phyloP scores from a whole-genome alignment of 2,797 vertebrate genomes.

The Leptatherina wallacei region DNA sequence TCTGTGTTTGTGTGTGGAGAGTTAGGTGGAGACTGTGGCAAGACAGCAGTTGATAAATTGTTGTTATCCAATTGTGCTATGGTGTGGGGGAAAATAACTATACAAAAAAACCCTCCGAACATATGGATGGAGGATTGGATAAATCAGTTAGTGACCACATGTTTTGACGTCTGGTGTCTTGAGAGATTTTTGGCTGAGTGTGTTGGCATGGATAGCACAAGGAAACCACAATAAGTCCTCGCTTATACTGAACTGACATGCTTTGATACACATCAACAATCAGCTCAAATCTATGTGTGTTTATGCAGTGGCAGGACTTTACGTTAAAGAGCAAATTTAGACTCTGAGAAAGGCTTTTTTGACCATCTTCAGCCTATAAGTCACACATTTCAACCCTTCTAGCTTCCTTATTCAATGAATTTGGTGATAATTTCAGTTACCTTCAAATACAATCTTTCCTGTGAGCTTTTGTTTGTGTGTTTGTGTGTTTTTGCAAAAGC shows the following conservation, averaged over 20 bases:
- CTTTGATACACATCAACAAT: slow-evolving; percentile 34
- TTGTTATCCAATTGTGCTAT: slow-evolving; percentile 58
- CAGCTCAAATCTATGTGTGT: slow-evolving; percentile 21
- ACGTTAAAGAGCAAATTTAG: slow-evolving; percentile 17
- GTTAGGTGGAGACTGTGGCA: slow-evolving; percentile 30
- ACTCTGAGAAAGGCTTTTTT: slow-evolving; percentile 30
- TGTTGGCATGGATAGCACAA: slow-evolving; percentile 1
- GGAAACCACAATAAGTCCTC: slow-evolving; percentile 20
- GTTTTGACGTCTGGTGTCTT: slow-evolving; percentile 35
- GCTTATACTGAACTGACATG: slow-evolving; percentile 25
- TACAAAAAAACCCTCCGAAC: slow-evolving; percentile 41
- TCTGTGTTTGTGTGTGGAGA: slow-evolving; percentile 40
- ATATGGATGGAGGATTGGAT: slow-evolving; percentile 59
- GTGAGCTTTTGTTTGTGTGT: slow-evolving; percentile 22
- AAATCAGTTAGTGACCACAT: slow-evolving; percentile 37
- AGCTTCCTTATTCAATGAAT: slow-evolving; percentile 43
- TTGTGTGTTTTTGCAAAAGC: slow-evolving; percentile 51
- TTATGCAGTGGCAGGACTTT: slow-evolving; percentile 33
- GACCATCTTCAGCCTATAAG: slow-evolving; percentile 33
- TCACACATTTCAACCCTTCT: slow-evolving; percentile 44
- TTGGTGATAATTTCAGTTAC: slow-evolving; percentile 47
- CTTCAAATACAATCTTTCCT: slow-evolving; percentile 50
- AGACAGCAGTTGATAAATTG: slow-evolving; percentile 68
- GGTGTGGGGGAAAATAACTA: slow-evolving; percentile 4
- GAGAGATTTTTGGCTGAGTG: slow-evolving; percentile 28